These are phyloP conservation scores for Papilio aristodemus DNA, from an alignment of 1,140 invertebrate genomes.

Conservation along the genomic window DNA sequence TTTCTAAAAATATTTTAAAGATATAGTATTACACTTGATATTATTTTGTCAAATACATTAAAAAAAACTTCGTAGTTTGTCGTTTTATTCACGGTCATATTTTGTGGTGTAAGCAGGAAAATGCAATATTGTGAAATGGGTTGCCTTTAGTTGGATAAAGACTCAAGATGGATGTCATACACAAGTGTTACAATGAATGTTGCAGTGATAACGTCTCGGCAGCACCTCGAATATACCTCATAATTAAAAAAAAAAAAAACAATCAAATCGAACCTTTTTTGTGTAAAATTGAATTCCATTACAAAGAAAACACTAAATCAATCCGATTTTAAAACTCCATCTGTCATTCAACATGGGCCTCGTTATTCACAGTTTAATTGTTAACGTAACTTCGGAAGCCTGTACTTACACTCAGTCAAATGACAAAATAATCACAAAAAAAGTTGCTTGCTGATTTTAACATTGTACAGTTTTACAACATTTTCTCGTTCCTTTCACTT, in stretches of 20 bases:
- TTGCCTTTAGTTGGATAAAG: slow-evolving; percentile 16
- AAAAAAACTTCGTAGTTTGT: too few relatives aligned
- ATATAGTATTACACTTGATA: too few relatives aligned
- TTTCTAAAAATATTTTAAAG: too few relatives aligned
- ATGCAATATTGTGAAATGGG: slow-evolving; percentile 26
- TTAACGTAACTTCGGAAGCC: neutral
- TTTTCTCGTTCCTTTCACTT: too few relatives aligned
- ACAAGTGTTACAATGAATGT: slow-evolving; percentile 5
- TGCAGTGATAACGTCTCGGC: slow-evolving; percentile 5
- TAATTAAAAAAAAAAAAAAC: too few relatives aligned
- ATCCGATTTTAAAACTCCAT: neutral
- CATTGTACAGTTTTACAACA: too few relatives aligned
- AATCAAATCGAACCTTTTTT: too few relatives aligned
- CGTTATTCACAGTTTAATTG: neutral
- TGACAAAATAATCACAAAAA: too few relatives aligned
- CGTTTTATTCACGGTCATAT: neutral
- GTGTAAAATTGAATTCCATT: too few relatives aligned
- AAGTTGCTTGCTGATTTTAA: too few relatives aligned
- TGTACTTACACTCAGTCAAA: slow-evolving; percentile 11
- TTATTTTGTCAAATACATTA: too few relatives aligned
- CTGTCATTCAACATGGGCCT: neutral
- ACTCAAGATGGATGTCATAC: neutral
- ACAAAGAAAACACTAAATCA: too few relatives aligned
- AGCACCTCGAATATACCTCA: slow-evolving; percentile 1
- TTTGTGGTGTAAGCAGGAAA: slow-evolving; percentile 8